Conservation (phyloP, 2,888 invertebrate genomes). For the Xestia c-nigrum region DNA sequence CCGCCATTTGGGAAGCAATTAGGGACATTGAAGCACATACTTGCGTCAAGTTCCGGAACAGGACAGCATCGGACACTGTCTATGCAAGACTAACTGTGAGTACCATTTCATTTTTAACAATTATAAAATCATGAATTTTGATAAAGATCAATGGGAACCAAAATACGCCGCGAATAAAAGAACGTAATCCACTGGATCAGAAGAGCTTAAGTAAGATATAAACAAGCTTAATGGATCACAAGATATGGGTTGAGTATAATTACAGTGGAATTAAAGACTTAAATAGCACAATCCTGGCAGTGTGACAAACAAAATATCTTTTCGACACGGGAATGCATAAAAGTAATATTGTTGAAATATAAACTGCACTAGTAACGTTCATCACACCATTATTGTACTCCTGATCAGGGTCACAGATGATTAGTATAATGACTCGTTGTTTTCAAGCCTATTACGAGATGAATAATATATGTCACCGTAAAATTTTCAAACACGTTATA, state of each 20-base stretch:
- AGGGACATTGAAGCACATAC: conserved; percentile 82
- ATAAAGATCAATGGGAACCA: conserved; percentile 4
- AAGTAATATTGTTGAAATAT: not conserved
- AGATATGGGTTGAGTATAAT: conserved; percentile 22
- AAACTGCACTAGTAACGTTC: not conserved
- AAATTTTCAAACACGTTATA: too few relatives aligned
- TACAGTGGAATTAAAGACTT: conserved; percentile 22
- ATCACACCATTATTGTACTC: not conserved
- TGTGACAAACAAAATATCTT: not conserved
- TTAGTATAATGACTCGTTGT: not conserved
- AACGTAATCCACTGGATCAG: conserved; percentile 11
- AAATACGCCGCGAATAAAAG: conserved; percentile 3
- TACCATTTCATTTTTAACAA: conserved; percentile 30
- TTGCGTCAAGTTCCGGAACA: conserved; percentile 83
- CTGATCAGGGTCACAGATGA: not conserved
- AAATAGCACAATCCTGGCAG: conserved; percentile 4
- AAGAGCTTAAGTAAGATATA: conserved; percentile 22
- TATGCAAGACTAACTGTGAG: conserved; percentile 84
- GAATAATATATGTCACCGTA: too few relatives aligned
- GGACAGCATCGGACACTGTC: conserved; percentile 76
- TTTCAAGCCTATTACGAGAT: too few relatives aligned
- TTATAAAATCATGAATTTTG: not conserved
- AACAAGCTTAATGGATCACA: conserved; percentile 13
- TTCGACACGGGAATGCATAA: not conserved
- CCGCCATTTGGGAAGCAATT: conserved; percentile 81